Evolutionary conservation across 2,797 vertebrate genomes (phyloP), one percentile per base, ranked within the genome.

Genomic region (Scarus forsteni): DNA sequence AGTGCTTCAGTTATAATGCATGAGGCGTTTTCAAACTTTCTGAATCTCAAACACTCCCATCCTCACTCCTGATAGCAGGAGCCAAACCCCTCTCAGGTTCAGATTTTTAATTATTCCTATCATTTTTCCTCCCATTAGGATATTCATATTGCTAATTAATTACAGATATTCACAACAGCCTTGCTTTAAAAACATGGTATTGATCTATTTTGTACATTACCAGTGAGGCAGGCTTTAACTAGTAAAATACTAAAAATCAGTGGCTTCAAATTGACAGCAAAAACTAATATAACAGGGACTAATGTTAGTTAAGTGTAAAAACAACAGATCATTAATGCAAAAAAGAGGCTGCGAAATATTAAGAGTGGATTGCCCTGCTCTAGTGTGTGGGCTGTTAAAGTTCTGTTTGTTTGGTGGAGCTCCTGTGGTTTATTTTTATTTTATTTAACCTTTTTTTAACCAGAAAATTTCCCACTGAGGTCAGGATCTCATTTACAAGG

Each of bases 1-100:
- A 53, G 77, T 38, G 66, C 75, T 79, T 85, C 81, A 80, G 36
- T 84, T 64, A 79, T 86, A 84, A 84, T 83, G 79, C 73, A 87
- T 79, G 83, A 88, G 81, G 61, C 67, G 57, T 85, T 86, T 74
- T 76, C 56, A 81, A 86, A 89, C 79, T 87, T 87, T 52, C 73
- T 78, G 74, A 84, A 82, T 85, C 80, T 85, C 77, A 86, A 89
- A 72, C 72, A 84, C 0, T 56, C 74, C 39, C 34, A 40, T 75
- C 51, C 61, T 35, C 0, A 6, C 46, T 60, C 42, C 68, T 6
- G 34, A 59, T 56, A 18, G 3, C n/a, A 67, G 9, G 16, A 66
- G 53, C 40, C 59, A 5, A 34, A 62, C 10, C 46, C 55, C 14
- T 45, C 5, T 4, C 56, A 49, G 10, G 4, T 46, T 53, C 46